Conservation (phyloP, 2,113 vertebrate genomes). For the Rhabdomys dilectus region DNA sequence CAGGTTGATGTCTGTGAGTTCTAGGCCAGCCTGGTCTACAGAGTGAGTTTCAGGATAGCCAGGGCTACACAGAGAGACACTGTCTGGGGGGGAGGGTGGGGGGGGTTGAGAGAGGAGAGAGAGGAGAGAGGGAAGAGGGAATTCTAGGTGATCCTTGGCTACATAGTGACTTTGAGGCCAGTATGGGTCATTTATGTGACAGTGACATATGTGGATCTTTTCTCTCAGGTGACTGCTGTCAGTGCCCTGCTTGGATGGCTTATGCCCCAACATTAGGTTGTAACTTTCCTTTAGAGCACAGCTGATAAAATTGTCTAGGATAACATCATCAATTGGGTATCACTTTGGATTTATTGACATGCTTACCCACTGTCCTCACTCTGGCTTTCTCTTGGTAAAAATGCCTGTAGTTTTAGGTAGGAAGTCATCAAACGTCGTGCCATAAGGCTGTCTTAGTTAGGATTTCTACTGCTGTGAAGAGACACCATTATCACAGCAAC, state of each 20-base stretch:
- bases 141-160: background rate
- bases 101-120: no score
- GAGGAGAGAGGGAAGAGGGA: background rate
- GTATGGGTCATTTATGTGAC: background rate
- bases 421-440: background rate
- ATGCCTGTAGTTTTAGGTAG: background rate
- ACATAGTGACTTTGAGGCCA: background rate
- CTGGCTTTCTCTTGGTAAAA: slow-evolving; percentile 3
- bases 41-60: background rate
- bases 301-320: background rate
- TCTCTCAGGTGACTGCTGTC: background rate
- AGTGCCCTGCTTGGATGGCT: background rate
- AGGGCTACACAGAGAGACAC: background rate
- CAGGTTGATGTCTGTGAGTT: background rate
- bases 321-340: background rate
- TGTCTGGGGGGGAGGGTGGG: no score
- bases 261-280: background rate
- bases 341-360: background rate
- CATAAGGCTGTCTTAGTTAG: background rate
- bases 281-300: background rate
- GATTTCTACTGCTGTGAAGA: background rate
- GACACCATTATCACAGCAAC: background rate
- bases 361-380: background rate
- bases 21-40: background rate
- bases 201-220: background rate